phyloP scores from a whole-genome alignment of 1,140 invertebrate species.

The Megathymus violae region DNA sequence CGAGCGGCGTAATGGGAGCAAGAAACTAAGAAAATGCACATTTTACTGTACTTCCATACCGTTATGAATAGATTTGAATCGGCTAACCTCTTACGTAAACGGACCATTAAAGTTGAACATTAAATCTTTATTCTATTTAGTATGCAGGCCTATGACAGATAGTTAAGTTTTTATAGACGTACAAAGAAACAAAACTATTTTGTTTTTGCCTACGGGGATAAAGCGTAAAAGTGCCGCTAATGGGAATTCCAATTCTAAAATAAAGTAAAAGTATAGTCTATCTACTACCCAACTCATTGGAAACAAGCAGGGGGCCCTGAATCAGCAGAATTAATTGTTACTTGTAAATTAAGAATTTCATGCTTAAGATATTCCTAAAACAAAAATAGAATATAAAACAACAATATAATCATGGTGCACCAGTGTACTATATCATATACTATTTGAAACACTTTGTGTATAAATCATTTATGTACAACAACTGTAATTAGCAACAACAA shows the following conservation, averaged over 20 bases:
- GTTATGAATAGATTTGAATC: constrained; percentile 17
- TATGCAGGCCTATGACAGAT: constrained; percentile 17
- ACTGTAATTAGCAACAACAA: too few species aligned
- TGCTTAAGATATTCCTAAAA: background rate
- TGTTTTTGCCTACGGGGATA: background rate
- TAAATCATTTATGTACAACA: too few species aligned
- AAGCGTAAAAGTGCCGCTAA: background rate
- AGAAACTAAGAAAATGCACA: constrained; percentile 21
- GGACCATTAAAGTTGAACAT: constrained; percentile 16
- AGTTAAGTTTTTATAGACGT: constrained; percentile 8
- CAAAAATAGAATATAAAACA: background rate
- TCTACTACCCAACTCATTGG: background rate
- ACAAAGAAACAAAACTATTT: background rate
- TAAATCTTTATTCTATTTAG: constrained; percentile 10
- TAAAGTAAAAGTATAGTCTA: background rate
- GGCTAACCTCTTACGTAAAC: constrained; percentile 25
- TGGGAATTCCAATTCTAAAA: background rate
- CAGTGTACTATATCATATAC: too few species aligned
- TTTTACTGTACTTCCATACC: constrained; percentile 10
- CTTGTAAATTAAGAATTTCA: background rate
- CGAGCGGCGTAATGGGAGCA: constrained; percentile 14
- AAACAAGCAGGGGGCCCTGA: background rate
- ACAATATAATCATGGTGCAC: too few species aligned
- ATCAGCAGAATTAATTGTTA: background rate
- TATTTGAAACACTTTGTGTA: too few species aligned